Percentiles rank a stretch among this genome's conserved stretches.
Evolutionary conservation across 2,113 vertebrate species (phyloP).

Genomic region (Ivindomyrus marchei): DNA sequence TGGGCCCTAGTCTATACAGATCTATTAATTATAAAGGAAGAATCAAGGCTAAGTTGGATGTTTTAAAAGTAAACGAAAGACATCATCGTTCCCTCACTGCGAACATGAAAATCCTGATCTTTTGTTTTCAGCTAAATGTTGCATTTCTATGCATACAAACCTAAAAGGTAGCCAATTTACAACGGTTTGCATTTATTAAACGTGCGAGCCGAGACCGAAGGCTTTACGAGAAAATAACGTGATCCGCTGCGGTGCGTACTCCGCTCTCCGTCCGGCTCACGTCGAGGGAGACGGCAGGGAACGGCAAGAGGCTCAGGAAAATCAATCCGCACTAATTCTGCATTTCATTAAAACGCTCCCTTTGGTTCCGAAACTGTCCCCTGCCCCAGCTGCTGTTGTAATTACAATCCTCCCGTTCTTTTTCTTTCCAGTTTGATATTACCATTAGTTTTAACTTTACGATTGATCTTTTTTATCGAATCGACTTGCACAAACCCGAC

Average conservation of each 20-base stretch:
- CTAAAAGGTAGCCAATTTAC: background rate
- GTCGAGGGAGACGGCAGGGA: background rate
- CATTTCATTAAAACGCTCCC: slow-evolving; percentile 6
- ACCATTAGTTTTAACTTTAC: background rate
- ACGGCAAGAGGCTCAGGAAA: background rate
- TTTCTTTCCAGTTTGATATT: background rate
- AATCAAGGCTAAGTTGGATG: background rate
- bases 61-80: background rate
- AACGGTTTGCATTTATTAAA: background rate
- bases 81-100: background rate
- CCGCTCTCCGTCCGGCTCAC: background rate
- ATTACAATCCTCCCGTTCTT: background rate
- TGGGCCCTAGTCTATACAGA: background rate
- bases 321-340: slow-evolving; percentile 12
- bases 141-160: background rate
- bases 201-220: background rate
- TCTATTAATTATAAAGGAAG: background rate
- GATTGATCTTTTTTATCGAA: background rate
- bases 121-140: background rate
- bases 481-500: background rate
- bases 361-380: background rate
- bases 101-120: background rate
- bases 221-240: background rate
- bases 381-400: background rate
- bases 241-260: background rate